These are phyloP conservation scores for Limnephilus marmoratus DNA, from an alignment of 2,888 invertebrate genomes.

Conservation along the genomic window DNA sequence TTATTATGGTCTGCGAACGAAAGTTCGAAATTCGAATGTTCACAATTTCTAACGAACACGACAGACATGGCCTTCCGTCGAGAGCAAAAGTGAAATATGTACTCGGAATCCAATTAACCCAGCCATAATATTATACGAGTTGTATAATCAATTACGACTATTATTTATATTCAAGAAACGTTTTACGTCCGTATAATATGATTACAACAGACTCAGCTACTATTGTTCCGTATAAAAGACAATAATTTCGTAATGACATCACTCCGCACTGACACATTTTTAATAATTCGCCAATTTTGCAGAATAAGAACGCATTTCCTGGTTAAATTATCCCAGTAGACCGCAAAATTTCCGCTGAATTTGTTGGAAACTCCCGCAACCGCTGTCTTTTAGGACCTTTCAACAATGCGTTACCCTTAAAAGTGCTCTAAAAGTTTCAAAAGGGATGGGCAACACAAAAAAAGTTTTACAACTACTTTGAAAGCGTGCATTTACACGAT, in stretches of 20 bases:
- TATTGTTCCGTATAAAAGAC: conserved; percentile 34
- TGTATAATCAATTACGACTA: neutral
- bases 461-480: conserved; percentile 45
- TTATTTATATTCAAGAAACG: conserved; percentile 42
- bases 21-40: neutral
- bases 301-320: neutral
- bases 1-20: neutral
- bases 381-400: conserved; percentile 36
- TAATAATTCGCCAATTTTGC: conserved; percentile 21
- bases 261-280: conserved; percentile 32
- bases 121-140: neutral
- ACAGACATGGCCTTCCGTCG: conserved; percentile 12
- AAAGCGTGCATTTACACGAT: conserved; percentile 17
- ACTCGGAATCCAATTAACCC: conserved; percentile 4
- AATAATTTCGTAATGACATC: conserved; percentile 44
- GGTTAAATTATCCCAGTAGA: neutral
- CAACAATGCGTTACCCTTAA: conserved; percentile 17
- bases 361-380: neutral
- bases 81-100: conserved; percentile 31
- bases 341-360: conserved; percentile 34
- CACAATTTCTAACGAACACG: neutral
- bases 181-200: conserved; percentile 20
- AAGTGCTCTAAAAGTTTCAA: conserved; percentile 48
- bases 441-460: conserved; percentile 55
- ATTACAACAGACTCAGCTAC: conserved; percentile 23